phyloP scores from a whole-genome alignment of 2,888 invertebrate genomes.

The Lepas anatifera region DNA sequence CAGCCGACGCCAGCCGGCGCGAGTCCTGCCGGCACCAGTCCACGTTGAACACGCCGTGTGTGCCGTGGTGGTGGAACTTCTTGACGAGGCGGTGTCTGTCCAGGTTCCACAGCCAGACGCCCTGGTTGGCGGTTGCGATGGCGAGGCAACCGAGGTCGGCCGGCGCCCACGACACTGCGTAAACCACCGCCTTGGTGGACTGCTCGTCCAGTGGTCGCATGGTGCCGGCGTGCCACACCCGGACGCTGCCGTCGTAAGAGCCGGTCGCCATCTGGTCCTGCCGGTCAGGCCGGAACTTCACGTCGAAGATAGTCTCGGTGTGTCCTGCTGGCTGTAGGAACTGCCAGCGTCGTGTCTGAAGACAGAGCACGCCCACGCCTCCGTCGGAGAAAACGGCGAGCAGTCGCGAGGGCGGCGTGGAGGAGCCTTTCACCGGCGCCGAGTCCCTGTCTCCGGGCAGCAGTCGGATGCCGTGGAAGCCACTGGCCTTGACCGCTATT shows the following conservation, averaged over 20 bases:
- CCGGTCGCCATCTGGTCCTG: conserved; percentile 34
- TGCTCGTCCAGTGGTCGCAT: conserved; percentile 24
- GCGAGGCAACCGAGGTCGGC: conserved; percentile 35
- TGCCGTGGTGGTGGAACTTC: conserved; percentile 16
- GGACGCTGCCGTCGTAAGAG: conserved; percentile 38
- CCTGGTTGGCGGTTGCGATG: conserved; percentile 33
- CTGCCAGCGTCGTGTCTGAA: conserved; percentile 34
- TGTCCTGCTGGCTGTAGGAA: conserved; percentile 32
- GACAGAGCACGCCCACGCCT: conserved; percentile 36
- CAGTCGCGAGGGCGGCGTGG: conserved; percentile 25
- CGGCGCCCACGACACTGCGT: conserved; percentile 34
- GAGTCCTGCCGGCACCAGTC: conserved; percentile 36
- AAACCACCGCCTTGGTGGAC: conserved; percentile 36
- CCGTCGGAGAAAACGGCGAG: conserved; percentile 36
- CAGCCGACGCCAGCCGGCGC: conserved; percentile 31
- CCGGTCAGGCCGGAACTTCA: conserved; percentile 35
- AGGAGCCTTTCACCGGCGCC: neutral
- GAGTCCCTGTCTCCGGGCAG: neutral
- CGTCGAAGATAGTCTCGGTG: conserved; percentile 38
- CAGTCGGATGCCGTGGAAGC: neutral
- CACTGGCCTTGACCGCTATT: conserved; percentile 27
- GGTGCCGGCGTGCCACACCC: conserved; percentile 35
- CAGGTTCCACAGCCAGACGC: conserved; percentile 35
- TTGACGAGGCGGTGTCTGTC: conserved; percentile 29
- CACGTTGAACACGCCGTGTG: conserved; percentile 32